These are phyloP conservation scores for Andrena minutula DNA, from an alignment of 2,888 invertebrate genomes.

Conservation along the genomic window DNA sequence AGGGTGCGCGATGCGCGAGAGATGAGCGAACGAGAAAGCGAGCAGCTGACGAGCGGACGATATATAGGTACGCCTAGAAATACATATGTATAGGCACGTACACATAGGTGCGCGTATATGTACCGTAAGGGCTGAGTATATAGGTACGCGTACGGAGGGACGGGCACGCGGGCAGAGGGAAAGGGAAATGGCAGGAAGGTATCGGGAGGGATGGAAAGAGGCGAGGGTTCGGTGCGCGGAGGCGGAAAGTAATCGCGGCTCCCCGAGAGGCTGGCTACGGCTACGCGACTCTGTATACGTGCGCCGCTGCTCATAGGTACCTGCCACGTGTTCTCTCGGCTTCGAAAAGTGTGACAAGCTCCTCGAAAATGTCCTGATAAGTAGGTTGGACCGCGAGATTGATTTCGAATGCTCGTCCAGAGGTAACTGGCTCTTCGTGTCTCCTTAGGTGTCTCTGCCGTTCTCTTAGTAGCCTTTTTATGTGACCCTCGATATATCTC, in stretches of 20 bases:
- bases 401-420: too few species aligned
- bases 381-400: too few species aligned
- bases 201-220: conserved; percentile 78
- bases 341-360: not conserved
- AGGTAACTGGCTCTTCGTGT: too few species aligned
- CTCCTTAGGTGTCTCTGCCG: too few species aligned
- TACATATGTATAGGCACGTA: conserved; percentile 12
- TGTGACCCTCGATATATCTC: too few species aligned
- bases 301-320: not conserved
- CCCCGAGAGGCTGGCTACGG: conserved; percentile 65
- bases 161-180: conserved; percentile 66
- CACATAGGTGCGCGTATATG: conserved; percentile 10
- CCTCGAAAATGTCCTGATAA: not conserved
- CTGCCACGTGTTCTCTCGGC: not conserved
- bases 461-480: too few species aligned
- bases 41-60: conserved; percentile 81
- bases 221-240: conserved; percentile 86
- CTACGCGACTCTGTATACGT: conserved; percentile 29
- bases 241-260: conserved; percentile 87
- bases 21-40: conserved; percentile 83
- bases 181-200: conserved; percentile 79
- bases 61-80: conserved; percentile 44
- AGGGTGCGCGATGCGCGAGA: conserved; percentile 60
- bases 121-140: conserved; percentile 59
- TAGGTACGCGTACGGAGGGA: conserved; percentile 66